A percentile compares a stretch with the other conserved stretches of the same genome.
Evolutionary conservation across 1,140 invertebrate genomes (phyloP).

Genomic region (Parasteatoda tepidariorum): DNA sequence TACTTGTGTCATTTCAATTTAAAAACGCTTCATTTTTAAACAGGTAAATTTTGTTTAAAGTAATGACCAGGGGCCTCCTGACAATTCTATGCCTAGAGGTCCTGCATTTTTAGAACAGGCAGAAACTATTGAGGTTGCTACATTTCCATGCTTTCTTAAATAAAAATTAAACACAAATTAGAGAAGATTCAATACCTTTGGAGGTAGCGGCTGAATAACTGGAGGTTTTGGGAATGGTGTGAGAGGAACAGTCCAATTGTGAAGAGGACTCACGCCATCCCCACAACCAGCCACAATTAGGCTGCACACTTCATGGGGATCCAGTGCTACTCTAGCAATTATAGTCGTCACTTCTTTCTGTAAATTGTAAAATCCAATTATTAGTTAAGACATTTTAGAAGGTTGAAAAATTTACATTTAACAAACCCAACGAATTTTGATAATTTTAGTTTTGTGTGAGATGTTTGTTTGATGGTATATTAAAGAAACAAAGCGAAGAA

Average conservation of each 20-base stretch:
- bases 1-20: no score
- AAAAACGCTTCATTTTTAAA: no score
- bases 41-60: no score
- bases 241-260: slow-evolving; percentile 90
- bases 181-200: slow-evolving; percentile 38
- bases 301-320: slow-evolving; percentile 88
- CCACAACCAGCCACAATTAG: slow-evolving; percentile 92
- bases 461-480: background rate
- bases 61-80: no score
- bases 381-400: slow-evolving; percentile 44
- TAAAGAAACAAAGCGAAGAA: background rate
- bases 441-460: background rate
- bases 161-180: no score
- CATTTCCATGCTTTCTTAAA: no score
- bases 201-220: background rate
- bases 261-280: slow-evolving; percentile 78
- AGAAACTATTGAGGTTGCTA: no score
- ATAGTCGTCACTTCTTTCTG: slow-evolving; percentile 86
- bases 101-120: no score
- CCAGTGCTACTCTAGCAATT: slow-evolving; percentile 79
- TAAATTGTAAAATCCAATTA: no score
- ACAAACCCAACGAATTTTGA: background rate
- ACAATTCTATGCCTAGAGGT: no score
- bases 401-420: background rate
- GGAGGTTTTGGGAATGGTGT: slow-evolving; percentile 87